Evolutionary conservation across 2,113 vertebrate species (phyloP).

Genomic region (Eleginops maclovinus): DNA sequence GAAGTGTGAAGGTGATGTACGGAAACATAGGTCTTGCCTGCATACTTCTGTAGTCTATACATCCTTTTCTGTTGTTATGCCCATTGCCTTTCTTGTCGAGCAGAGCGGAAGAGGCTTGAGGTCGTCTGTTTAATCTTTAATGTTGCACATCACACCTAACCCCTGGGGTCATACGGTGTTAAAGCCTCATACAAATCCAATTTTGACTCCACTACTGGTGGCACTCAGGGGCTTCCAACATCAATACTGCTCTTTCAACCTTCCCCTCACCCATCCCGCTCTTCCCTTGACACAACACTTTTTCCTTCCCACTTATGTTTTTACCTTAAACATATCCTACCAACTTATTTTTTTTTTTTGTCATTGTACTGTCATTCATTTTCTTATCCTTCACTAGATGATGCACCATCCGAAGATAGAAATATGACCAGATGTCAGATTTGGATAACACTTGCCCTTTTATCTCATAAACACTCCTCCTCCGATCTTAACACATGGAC

Average conservation of each 20-base stretch:
- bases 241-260: slow-evolving; percentile 59
- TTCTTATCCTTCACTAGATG: background rate
- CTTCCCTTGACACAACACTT: slow-evolving; percentile 17
- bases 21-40: background rate
- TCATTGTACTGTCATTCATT: background rate
- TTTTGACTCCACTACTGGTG: slow-evolving; percentile 45
- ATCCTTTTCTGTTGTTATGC: slow-evolving; percentile 8
- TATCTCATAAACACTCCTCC: background rate
- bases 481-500: background rate
- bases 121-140: slow-evolving; percentile 73
- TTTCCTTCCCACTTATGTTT: slow-evolving; percentile 1
- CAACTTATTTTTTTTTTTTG: background rate
- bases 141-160: slow-evolving; percentile 56
- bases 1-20: background rate
- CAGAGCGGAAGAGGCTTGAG: slow-evolving; percentile 31
- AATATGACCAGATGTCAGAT: slow-evolving; percentile 14
- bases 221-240: slow-evolving; percentile 52
- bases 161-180: slow-evolving; percentile 56
- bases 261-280: slow-evolving; percentile 41
- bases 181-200: slow-evolving; percentile 72
- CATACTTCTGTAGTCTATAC: background rate
- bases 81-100: background rate
- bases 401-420: background rate
- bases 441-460: slow-evolving; percentile 5
- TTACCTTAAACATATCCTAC: background rate